A percentile compares a stretch with the other conserved stretches of the same genome.
Conservation (phyloP, 2,888 invertebrate genomes). For the Anorthoa munda region DNA sequence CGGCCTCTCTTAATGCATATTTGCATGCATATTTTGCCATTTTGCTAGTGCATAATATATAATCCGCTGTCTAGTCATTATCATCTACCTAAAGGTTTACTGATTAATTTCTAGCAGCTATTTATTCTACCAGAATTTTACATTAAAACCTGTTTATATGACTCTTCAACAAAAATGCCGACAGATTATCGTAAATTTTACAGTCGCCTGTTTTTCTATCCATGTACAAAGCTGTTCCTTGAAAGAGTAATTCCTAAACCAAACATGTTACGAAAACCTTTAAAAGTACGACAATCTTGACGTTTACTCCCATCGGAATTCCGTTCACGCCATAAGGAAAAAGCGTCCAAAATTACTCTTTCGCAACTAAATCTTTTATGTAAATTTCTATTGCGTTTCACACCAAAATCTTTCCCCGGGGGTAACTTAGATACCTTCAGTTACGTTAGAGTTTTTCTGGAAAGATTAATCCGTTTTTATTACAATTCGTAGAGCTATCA, state of each 20-base stretch:
- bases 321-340: constrained; percentile 60
- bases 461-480: constrained; percentile 76
- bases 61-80: no score
- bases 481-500: constrained; percentile 76
- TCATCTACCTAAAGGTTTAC: no score
- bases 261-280: constrained; percentile 16
- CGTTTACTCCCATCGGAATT: constrained; percentile 48
- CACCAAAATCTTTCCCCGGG: constrained; percentile 64
- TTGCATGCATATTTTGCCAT: no score
- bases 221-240: background rate
- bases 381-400: constrained; percentile 66
- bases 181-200: no score
- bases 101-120: no score
- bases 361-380: constrained; percentile 66
- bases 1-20: no score
- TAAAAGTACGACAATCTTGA: constrained; percentile 41
- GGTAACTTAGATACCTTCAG: constrained; percentile 53
- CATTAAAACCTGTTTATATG: no score
- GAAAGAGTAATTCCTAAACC: constrained; percentile 19
- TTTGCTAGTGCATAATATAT: no score
- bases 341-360: constrained; percentile 58
- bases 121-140: no score
- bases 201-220: background rate
- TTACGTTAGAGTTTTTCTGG: constrained; percentile 50
- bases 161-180: no score